phyloP scores from a whole-genome alignment of 2,888 invertebrate species.

The Drosophila bunnanda region DNA sequence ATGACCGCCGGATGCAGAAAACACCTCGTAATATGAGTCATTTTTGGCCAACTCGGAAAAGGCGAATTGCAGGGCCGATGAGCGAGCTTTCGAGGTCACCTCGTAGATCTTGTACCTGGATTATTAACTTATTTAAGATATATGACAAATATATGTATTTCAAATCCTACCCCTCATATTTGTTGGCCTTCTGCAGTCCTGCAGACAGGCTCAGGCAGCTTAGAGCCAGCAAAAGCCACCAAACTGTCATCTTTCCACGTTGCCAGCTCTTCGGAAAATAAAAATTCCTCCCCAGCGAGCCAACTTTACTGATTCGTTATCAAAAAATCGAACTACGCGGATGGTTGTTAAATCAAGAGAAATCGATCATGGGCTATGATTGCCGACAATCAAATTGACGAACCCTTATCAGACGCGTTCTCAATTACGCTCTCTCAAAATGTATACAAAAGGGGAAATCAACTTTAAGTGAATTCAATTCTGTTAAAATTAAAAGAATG shows the following conservation, averaged over 20 bases:
- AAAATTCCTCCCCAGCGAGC: not conserved
- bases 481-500: not conserved
- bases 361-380: slow-evolving; percentile 17
- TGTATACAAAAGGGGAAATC: not conserved
- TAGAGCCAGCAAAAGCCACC: slow-evolving; percentile 25
- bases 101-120: slow-evolving; percentile 76
- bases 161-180: slow-evolving; percentile 56
- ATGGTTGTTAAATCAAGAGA: slow-evolving; percentile 28
- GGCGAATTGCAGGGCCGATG: slow-evolving; percentile 13
- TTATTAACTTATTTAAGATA: not conserved
- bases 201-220: slow-evolving; percentile 15
- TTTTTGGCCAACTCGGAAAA: slow-evolving; percentile 54
- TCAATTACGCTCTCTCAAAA: slow-evolving; percentile 15
- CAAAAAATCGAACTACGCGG: slow-evolving; percentile 12
- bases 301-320: slow-evolving; percentile 11
- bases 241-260: slow-evolving; percentile 52
- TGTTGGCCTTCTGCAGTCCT: slow-evolving; percentile 22
- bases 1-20: slow-evolving; percentile 23
- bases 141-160: too few relatives aligned
- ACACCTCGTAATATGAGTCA: slow-evolving; percentile 62
- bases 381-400: slow-evolving; percentile 10
- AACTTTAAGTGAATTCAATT: slow-evolving; percentile 2
- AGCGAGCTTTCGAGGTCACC: slow-evolving; percentile 30
- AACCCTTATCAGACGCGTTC: slow-evolving; percentile 11
- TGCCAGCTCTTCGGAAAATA: slow-evolving; percentile 27